Conservation (phyloP, 2,888 invertebrate genomes). For the Phanerotoma sp. region DNA sequence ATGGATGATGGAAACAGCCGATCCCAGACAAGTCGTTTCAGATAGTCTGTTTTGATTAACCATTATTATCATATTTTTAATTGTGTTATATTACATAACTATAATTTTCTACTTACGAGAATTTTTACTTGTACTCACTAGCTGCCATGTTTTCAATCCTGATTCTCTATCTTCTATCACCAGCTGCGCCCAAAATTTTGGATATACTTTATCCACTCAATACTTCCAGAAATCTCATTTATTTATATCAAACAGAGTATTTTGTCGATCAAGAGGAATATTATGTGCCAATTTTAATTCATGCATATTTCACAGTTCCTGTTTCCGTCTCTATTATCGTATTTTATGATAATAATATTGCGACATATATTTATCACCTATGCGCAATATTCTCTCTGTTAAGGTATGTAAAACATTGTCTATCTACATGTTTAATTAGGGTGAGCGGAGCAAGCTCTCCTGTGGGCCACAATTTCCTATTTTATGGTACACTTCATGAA, state of each 20-base stretch:
- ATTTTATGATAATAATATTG: slow-evolving; percentile 9
- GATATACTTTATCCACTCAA: slow-evolving; percentile 26
- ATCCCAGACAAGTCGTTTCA: too few species aligned
- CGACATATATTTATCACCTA: slow-evolving; percentile 29
- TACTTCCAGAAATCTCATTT: slow-evolving; percentile 17
- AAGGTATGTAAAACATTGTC: too few species aligned
- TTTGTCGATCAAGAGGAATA: slow-evolving; percentile 14
- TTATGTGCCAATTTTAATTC: slow-evolving; percentile 14
- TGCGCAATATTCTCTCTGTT: slow-evolving; percentile 34
- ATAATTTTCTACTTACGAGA: too few species aligned
- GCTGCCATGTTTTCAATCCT: slow-evolving; percentile 29
- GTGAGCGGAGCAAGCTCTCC: too few species aligned
- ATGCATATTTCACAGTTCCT: slow-evolving; percentile 17
- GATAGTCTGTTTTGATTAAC: too few species aligned
- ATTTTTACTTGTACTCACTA: slow-evolving; percentile 6
- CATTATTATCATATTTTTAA: too few species aligned
- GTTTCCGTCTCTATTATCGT: background rate
- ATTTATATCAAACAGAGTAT: slow-evolving; percentile 10
- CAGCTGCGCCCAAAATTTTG: slow-evolving; percentile 20
- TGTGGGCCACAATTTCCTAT: too few species aligned
- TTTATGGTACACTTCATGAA: too few species aligned
- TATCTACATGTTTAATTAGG: too few species aligned
- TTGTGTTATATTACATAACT: too few species aligned
- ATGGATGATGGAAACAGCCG: too few species aligned
- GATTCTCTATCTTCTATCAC: slow-evolving; percentile 18